phyloP scores from a whole-genome alignment of 2,888 invertebrate genomes.

The Teleiodes luculella region DNA sequence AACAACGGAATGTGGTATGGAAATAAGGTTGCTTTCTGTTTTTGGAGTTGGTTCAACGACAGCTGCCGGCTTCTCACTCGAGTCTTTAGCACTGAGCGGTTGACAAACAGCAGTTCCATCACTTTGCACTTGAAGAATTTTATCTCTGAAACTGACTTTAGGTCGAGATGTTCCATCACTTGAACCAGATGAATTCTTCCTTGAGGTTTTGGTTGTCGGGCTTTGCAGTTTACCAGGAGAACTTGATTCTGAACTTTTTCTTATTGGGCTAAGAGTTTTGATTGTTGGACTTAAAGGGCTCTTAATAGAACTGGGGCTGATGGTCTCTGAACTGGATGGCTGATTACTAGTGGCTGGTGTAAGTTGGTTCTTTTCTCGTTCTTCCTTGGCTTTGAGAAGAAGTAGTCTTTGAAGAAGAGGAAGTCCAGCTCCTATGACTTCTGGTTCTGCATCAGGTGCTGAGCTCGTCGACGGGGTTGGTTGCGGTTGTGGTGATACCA shows the following conservation, averaged over 20 bases:
- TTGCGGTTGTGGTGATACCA: slow-evolving; percentile 66
- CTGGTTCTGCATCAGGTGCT: slow-evolving; percentile 76
- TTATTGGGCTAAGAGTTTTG: slow-evolving; percentile 69
- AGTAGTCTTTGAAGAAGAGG: slow-evolving; percentile 86
- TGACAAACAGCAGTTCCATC: slow-evolving; percentile 71
- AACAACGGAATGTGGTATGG: slow-evolving; percentile 73
- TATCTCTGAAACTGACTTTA: slow-evolving; percentile 81
- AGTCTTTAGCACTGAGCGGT: slow-evolving; percentile 58
- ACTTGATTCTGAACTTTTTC: slow-evolving; percentile 70
- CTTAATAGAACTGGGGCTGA: slow-evolving; percentile 72
- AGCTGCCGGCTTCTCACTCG: slow-evolving; percentile 63
- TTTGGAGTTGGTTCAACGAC: slow-evolving; percentile 69
- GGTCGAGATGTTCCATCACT: slow-evolving; percentile 67
- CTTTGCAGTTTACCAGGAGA: slow-evolving; percentile 73
- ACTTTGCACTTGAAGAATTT: slow-evolving; percentile 78
- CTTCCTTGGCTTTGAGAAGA: slow-evolving; percentile 87
- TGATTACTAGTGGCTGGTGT: slow-evolving; percentile 65
- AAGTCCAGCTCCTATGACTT: slow-evolving; percentile 84
- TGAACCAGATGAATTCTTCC: slow-evolving; percentile 71
- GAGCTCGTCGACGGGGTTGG: slow-evolving; percentile 81
- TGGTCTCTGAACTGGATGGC: slow-evolving; percentile 74
- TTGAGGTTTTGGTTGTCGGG: slow-evolving; percentile 65
- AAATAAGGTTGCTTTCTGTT: slow-evolving; percentile 67
- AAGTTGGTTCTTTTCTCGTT: slow-evolving; percentile 74
- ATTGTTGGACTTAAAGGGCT: slow-evolving; percentile 73